These are phyloP conservation scores for Engraulis encrasicolus DNA, from an alignment of 2,113 vertebrate genomes.

Conservation along the genomic window DNA sequence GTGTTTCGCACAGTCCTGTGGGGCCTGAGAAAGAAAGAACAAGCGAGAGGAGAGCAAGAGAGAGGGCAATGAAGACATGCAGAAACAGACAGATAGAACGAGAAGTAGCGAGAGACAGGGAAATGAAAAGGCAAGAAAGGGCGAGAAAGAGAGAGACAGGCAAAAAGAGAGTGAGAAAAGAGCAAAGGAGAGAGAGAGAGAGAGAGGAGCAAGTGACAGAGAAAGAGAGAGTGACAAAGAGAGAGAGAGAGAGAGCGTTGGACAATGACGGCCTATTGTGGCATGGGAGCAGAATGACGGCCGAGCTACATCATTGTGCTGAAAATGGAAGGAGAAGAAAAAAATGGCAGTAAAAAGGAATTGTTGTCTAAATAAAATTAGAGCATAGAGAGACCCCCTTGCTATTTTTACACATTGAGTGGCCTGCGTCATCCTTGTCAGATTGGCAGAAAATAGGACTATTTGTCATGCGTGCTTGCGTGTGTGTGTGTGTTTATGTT, in stretches of 20 bases:
- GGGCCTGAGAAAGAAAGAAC: background rate
- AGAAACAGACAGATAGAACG: background rate
- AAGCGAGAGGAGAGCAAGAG: too few relatives aligned
- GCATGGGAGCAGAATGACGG: slow-evolving; percentile 35
- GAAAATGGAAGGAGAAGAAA: slow-evolving; percentile 47
- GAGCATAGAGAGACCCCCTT: slow-evolving; percentile 39
- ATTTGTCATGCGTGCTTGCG: background rate
- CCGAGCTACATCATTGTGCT: slow-evolving; percentile 42
- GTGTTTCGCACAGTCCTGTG: slow-evolving; percentile 4
- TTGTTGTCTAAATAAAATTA: slow-evolving; percentile 48
- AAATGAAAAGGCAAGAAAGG: background rate
- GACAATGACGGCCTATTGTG: slow-evolving; percentile 53
- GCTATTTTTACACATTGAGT: slow-evolving; percentile 30
- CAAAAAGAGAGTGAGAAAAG: too few relatives aligned
- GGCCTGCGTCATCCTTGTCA: slow-evolving; percentile 35
- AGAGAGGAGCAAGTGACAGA: too few relatives aligned
- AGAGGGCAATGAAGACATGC: background rate
- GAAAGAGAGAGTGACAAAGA: background rate
- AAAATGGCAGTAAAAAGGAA: slow-evolving; percentile 21
- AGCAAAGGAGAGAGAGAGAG: background rate
- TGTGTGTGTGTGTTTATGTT: background rate
- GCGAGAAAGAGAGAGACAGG: background rate
- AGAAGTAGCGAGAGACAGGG: too few relatives aligned
- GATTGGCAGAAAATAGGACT: slow-evolving; percentile 28
- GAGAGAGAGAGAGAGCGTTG: background rate